Evolutionary conservation across 1,140 invertebrate species (phyloP).

Genomic region (Maconellicoccus hirsutus): DNA sequence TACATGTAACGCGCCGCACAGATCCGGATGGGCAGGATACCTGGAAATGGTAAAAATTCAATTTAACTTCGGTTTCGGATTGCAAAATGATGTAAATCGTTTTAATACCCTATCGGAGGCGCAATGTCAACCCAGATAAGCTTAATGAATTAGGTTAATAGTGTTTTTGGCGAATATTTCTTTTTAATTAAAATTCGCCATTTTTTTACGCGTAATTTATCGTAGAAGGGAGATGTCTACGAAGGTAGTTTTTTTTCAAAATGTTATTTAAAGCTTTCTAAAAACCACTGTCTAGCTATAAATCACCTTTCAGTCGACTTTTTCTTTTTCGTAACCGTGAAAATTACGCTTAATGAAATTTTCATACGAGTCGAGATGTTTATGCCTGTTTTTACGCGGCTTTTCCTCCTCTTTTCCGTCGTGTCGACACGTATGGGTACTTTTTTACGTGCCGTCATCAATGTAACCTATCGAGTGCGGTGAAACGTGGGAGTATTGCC

Average conservation of each 20-base stretch:
- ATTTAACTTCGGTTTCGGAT: not conserved
- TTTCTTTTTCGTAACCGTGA: not conserved
- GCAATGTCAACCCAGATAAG: not conserved
- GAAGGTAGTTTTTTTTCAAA: not conserved
- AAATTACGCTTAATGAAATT: not conserved
- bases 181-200: constrained; percentile 1
- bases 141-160: constrained; percentile 5
- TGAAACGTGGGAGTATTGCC: no score
- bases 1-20: not conserved
- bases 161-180: not conserved
- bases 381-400: no score
- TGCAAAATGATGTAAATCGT: not conserved
- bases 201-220: not conserved
- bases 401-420: no score
- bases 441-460: no score
- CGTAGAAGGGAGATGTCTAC: not conserved
- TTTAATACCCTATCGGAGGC: not conserved
- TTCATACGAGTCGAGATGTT: no score
- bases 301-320: not conserved
- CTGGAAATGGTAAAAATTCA: not conserved
- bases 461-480: no score
- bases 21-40: not conserved
- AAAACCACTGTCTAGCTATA: not conserved
- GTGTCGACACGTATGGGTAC: no score
- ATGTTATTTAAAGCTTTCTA: constrained; percentile 1